These are phyloP conservation scores for Scolopax bukidnonensis DNA, from an alignment of 2,797 vertebrate species.

Conservation along the genomic window DNA sequence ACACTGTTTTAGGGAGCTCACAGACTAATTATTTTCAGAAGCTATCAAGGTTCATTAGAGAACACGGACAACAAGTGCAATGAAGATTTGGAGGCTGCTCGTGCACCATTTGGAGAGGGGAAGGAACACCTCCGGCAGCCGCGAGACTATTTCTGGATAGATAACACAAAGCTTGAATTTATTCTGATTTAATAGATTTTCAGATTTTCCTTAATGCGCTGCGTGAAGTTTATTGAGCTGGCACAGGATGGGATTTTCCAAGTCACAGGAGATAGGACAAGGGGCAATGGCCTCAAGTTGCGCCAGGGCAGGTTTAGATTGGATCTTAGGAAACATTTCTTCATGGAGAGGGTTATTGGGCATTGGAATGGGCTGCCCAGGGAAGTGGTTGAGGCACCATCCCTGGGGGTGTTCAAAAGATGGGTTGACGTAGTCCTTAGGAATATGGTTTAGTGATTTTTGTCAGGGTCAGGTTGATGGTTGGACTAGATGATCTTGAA, in stretches of 20 bases:
- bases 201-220: accelerated
- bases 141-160: background rate
- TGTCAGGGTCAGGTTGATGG: no score
- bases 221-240: background rate
- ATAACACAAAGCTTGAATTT: background rate
- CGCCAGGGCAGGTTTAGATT: no score
- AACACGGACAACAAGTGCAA: background rate
- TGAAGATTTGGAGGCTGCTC: background rate
- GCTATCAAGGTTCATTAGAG: background rate
- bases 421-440: no score
- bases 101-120: background rate
- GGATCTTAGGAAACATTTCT: no score
- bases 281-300: no score
- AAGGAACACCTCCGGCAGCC: background rate
- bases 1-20: background rate
- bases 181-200: background rate
- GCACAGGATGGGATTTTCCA: background rate
- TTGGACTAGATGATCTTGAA: no score
- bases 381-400: no score
- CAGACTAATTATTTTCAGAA: background rate
- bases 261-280: no score
- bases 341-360: no score
- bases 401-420: no score
- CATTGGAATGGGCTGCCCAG: no score
- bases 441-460: no score